These are phyloP conservation scores for Protaetia brevitarsis DNA, from an alignment of 1,140 invertebrate species.

Conservation along the genomic window DNA sequence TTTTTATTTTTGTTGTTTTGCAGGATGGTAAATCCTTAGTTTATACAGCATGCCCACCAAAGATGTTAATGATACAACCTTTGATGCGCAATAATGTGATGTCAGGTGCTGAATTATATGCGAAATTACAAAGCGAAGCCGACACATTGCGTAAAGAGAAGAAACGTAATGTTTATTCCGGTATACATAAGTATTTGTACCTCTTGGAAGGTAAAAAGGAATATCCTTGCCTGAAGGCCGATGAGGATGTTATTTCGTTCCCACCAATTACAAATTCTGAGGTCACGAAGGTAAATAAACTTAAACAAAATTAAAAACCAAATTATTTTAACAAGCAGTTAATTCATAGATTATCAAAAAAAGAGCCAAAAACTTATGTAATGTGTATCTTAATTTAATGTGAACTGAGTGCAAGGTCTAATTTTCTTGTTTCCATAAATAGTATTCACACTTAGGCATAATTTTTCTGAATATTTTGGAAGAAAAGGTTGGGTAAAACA, in stretches of 20 bases:
- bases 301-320: not conserved
- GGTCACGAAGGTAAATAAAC: conserved; percentile 61
- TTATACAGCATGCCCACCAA: conserved; percentile 64
- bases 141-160: conserved; percentile 73
- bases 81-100: conserved; percentile 59
- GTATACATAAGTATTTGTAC: conserved; percentile 79
- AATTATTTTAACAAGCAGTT: too few relatives aligned
- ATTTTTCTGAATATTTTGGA: too few relatives aligned
- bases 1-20: not conserved
- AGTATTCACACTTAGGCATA: too few relatives aligned
- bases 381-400: not conserved
- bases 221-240: conserved; percentile 65
- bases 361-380: too few relatives aligned
- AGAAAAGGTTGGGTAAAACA: too few relatives aligned
- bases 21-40: conserved; percentile 43
- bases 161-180: conserved; percentile 74
- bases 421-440: too few relatives aligned
- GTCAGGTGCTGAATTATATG: conserved; percentile 64
- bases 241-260: conserved; percentile 69
- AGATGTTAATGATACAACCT: conserved; percentile 62
- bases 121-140: conserved; percentile 68
- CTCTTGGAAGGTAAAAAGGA: conserved; percentile 69
- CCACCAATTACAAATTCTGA: conserved; percentile 83
- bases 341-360: too few relatives aligned
- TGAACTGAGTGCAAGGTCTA: too few relatives aligned